phyloP scores from a whole-genome alignment of 2,888 invertebrate genomes.

The Drosophila neonasuta region DNA sequence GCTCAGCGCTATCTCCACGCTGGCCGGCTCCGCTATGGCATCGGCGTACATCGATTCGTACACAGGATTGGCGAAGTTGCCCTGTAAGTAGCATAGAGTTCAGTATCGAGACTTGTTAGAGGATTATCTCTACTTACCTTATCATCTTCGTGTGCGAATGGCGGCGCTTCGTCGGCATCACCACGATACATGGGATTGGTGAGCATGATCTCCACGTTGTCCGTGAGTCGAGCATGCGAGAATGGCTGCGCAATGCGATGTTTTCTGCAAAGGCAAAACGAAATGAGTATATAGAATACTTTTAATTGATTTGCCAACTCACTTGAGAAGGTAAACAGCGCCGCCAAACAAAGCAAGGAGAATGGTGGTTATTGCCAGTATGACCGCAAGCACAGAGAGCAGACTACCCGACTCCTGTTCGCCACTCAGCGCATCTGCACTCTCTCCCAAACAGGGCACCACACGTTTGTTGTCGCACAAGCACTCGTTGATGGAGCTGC shows the following conservation, averaged over 20 bases:
- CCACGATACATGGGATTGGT: constrained; percentile 93
- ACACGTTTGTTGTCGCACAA: constrained; percentile 78
- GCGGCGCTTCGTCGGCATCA: constrained; percentile 86
- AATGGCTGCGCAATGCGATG: constrained; percentile 85
- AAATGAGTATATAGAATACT: too few relatives aligned
- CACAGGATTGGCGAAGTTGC: constrained; percentile 93
- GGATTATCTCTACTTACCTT: constrained; percentile 82
- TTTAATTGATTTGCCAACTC: constrained; percentile 50
- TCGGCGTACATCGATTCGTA: constrained; percentile 91
- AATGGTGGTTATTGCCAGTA: constrained; percentile 75
- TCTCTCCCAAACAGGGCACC: constrained; percentile 80
- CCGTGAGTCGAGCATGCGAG: constrained; percentile 90
- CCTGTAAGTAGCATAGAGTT: constrained; percentile 78
- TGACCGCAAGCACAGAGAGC: constrained; percentile 78
- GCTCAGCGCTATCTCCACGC: constrained; percentile 76
- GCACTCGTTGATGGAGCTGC: constrained; percentile 81
- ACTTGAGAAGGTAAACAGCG: constrained; percentile 82
- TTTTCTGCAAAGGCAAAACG: constrained; percentile 80
- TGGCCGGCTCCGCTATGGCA: constrained; percentile 77
- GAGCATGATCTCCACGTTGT: constrained; percentile 89
- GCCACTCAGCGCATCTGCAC: constrained; percentile 79
- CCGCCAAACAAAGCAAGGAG: constrained; percentile 78
- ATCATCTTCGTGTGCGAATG: constrained; percentile 84
- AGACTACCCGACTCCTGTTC: constrained; percentile 67
- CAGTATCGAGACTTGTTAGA: neutral